Base-by-base conservation (phyloP, 2,888 invertebrate genomes). In the Tetragonisca angustula region DNA sequence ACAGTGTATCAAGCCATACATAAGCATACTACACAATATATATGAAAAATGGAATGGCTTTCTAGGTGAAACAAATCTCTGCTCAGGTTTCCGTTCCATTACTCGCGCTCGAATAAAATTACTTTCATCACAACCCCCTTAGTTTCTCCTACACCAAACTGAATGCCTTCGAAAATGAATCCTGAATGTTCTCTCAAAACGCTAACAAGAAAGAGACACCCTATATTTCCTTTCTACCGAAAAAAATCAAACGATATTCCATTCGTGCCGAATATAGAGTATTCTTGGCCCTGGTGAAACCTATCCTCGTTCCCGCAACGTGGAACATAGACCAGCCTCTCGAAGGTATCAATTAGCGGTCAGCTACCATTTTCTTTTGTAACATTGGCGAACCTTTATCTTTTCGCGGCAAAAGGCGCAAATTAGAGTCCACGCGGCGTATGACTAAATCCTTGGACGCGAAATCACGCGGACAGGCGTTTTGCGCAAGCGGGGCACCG, bases 401-500 rank as follows among this genome's bases (percentile, higher is more conserved):
- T 75, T 67, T 43, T 67, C 67, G 36, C 52, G 50, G 67, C 43
- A 64, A 32, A 32, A 43, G 27, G 49, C 56, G 65, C 56, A 56
- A 78, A 78, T 78, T 78, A 78, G 36, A 67, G 32, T 24, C 54
- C 49, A 27, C 64, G 56, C 36, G 19, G 24, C 49, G 56, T 67
- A 78, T 61, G 74, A 49, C 75, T 75, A 67, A 73, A 82, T 59
- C 70, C 36, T 69, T 74, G 27, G n/a, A 54, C 49, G 80, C 52
- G 50, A 70, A 73, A 74, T 65, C 67, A 27, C 52, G 54, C 49
- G 43, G 24, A 6, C 49, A 56, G 17, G 19, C 52, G 68, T 49
- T 81, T 79, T 81, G 43, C 70, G 76, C 70, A 83, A 81, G 24
- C 59, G 59, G 65, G 43, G 27, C 69, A 49, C 54, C 62, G 74